Evolutionary conservation across 1,140 invertebrate species (phyloP), one percentile per base, ranked within the genome.

Genomic region (Drosophila busckii): DNA sequence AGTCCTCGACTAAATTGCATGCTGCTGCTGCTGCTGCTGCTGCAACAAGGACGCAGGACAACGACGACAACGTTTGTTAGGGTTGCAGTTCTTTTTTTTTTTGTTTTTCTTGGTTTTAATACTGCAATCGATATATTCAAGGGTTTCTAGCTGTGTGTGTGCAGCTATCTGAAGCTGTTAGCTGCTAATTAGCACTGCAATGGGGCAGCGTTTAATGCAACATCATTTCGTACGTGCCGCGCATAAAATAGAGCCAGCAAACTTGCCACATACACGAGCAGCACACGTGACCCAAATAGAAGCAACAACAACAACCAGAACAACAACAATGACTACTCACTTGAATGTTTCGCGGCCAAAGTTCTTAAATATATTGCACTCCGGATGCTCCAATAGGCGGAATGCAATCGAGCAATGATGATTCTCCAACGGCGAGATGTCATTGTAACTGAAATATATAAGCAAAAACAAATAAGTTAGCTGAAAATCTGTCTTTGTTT

Each of bases 371-470:
- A 96, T 94, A 87, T 95, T 95, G 84, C 93, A 94, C 53, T 94
- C 92, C 8, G 91, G 90, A 44, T 92, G 89, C 80, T 94, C 93
- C 25, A 96, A 89, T 26, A 96, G 92, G 19, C 93, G 91, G 88
- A 96, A 96, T 6, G 94, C 93, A 31, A 96, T 93, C 17, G 94
- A 95, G 85, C 94, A 96, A 75, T 96, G 95, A 87, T 96, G 95
- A 88, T 96, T 96, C 85, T 96, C 95, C 66, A 96, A 88, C 1
- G 95, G 95, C 29, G 94, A 96, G 60, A 96, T 95, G 88, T 96
- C 95, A 87, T 96, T 96, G 88, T 96, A 96, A 23, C 87, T 88
- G 16, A 1, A 23, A 4, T 40, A 41, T 48, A 25, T 26, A 4
- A 1, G 2, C 12, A 10, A 19, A 25, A 17, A 10, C 5, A 10